A percentile compares a stretch with the other conserved stretches of the same genome.
These are phyloP conservation scores for Physella acuta DNA, from an alignment of 1,140 invertebrate species.

Conservation along the genomic window DNA sequence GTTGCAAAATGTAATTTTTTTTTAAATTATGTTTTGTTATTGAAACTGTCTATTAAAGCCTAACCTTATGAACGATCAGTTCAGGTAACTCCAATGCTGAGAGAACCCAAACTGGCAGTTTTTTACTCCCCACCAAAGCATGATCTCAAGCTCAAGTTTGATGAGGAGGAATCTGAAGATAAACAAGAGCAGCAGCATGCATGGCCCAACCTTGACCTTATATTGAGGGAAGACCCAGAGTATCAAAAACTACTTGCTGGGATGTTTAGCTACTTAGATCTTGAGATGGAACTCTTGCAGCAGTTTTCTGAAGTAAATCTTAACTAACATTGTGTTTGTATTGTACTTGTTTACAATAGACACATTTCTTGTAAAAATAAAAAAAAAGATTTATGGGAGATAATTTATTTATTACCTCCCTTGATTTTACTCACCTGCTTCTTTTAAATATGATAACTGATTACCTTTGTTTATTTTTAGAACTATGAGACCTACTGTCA, in stretches of 20 bases:
- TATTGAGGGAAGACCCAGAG: constrained; percentile 53
- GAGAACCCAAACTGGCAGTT: constrained; percentile 51
- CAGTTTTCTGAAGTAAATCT: constrained; percentile 46
- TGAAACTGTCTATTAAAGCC: not conserved
- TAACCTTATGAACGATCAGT: constrained; percentile 36
- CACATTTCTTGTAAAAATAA: not conserved
- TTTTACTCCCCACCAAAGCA: constrained; percentile 55
- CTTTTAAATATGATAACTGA: too few species aligned
- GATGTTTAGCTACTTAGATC: constrained; percentile 45
- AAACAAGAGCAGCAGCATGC: constrained; percentile 37
- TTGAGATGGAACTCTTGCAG: constrained; percentile 48
- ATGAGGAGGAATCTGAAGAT: constrained; percentile 50
- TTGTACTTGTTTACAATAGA: too few species aligned
- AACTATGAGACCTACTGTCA: constrained; percentile 55
- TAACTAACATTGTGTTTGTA: too few species aligned
- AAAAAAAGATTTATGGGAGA: not conserved
- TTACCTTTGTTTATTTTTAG: constrained; percentile 36
- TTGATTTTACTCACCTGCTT: too few species aligned
- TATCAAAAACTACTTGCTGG: constrained; percentile 50
- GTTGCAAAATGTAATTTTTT: not conserved
- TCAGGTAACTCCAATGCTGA: constrained; percentile 50
- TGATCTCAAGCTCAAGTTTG: constrained; percentile 54
- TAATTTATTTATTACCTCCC: not conserved
- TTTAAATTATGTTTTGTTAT: not conserved
- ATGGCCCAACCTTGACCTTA: constrained; percentile 55